Evolutionary conservation across 2,797 vertebrate species (phyloP).

Genomic region (Chelmon rostratus): DNA sequence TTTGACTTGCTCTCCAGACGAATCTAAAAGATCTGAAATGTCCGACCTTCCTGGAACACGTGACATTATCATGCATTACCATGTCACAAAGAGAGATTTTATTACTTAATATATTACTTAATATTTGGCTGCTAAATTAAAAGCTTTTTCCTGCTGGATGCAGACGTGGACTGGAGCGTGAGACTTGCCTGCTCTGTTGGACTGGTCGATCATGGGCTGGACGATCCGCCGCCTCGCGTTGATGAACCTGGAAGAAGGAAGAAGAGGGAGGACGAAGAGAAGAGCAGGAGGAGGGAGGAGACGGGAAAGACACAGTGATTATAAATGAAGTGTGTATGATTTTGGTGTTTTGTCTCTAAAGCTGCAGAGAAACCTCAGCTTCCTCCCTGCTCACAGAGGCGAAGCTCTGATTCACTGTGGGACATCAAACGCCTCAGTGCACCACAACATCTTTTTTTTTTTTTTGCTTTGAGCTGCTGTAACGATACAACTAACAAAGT

Average conservation of each 20-base stretch:
- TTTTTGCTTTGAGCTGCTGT: too few species aligned
- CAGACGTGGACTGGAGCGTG: too few species aligned
- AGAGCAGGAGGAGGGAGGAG: neutral
- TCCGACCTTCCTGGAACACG: neutral
- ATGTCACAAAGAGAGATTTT: neutral
- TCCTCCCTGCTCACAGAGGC: neutral
- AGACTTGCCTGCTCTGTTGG: conserved; percentile 84
- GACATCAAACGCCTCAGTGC: neutral
- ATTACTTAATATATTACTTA: neutral
- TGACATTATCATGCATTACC: neutral
- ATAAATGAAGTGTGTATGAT: conserved; percentile 26
- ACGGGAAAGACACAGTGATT: conserved; percentile 22
- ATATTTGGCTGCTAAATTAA: neutral
- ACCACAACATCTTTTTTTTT: neutral
- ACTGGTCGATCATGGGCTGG: conserved; percentile 98
- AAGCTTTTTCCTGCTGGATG: too few species aligned
- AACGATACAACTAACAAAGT: too few species aligned
- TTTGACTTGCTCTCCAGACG: neutral
- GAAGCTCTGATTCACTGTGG: neutral
- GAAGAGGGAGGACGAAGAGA: neutral
- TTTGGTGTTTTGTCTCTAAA: conserved; percentile 9
- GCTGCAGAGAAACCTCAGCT: neutral
- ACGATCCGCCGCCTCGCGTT: conserved; percentile 97
- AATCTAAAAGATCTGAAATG: neutral
- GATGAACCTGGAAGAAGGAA: conserved; percentile 90